These are phyloP conservation scores for Cenopis cana DNA, from an alignment of 2,888 invertebrate genomes.

Conservation along the genomic window DNA sequence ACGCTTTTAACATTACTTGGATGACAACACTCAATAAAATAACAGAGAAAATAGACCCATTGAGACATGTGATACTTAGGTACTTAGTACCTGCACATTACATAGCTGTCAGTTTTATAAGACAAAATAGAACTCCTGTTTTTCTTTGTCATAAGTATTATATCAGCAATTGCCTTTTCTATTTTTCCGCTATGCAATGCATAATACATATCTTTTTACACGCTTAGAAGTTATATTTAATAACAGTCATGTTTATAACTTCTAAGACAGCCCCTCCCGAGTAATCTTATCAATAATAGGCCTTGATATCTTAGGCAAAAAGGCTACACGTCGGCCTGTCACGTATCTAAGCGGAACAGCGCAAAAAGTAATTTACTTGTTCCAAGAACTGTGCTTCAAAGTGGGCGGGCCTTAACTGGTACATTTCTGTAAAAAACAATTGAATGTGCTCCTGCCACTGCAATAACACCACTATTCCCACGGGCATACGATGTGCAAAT, in stretches of 20 bases:
- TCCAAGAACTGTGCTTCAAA: constrained; percentile 44
- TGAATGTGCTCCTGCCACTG: background rate
- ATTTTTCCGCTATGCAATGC: constrained; percentile 1
- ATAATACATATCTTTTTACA: constrained; percentile 18
- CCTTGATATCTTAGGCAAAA: constrained; percentile 27
- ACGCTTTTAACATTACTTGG: background rate
- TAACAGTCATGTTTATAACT: constrained; percentile 10
- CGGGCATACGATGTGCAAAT: background rate
- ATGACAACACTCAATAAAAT: constrained; percentile 13
- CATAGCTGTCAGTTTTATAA: background rate
- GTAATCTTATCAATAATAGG: constrained; percentile 22
- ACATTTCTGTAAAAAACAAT: constrained; percentile 34
- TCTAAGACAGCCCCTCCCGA: background rate
- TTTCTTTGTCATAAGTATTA: constrained; percentile 9
- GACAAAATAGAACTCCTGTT: background rate
- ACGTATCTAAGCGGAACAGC: constrained; percentile 40
- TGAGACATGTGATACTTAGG: constrained; percentile 15
- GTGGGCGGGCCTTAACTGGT: constrained; percentile 47
- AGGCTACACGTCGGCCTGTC: constrained; percentile 31
- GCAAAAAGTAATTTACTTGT: constrained; percentile 47
- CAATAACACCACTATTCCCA: constrained; percentile 15
- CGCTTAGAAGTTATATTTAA: too few species aligned
- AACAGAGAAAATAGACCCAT: constrained; percentile 6
- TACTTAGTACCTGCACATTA: too few species aligned
- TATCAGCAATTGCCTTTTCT: constrained; percentile 19